phyloP scores from a whole-genome alignment of 2,888 invertebrate genomes.

The Parnassius smintheus region DNA sequence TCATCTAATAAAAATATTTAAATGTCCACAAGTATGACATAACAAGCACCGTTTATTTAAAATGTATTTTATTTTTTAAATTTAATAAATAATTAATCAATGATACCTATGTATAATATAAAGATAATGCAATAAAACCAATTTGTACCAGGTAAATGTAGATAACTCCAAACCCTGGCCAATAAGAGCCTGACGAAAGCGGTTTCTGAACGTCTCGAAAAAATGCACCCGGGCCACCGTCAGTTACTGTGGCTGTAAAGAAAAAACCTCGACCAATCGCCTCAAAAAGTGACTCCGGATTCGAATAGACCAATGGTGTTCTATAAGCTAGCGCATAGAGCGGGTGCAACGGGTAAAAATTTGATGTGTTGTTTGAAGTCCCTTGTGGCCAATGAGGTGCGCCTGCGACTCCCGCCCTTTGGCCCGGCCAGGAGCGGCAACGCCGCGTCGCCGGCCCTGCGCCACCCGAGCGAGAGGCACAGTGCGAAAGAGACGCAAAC shows the following conservation, averaged over 20 bases:
- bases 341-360: slow-evolving; percentile 36
- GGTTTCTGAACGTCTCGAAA: slow-evolving; percentile 21
- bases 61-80: too few relatives aligned
- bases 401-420: slow-evolving; percentile 37
- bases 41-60: too few relatives aligned
- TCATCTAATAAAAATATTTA: too few relatives aligned
- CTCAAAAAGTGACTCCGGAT: slow-evolving; percentile 35
- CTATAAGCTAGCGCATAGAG: slow-evolving; percentile 40
- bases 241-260: slow-evolving; percentile 24
- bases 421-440: slow-evolving; percentile 26
- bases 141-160: slow-evolving; percentile 21
- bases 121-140: slow-evolving; percentile 13
- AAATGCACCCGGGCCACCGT: slow-evolving; percentile 32
- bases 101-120: slow-evolving; percentile 4
- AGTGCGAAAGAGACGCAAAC: slow-evolving; percentile 15
- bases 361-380: slow-evolving; percentile 36
- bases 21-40: too few relatives aligned
- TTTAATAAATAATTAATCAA: neutral
- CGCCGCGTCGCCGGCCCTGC: slow-evolving; percentile 23
- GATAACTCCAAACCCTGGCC: slow-evolving; percentile 19
- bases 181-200: slow-evolving; percentile 25
- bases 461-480: slow-evolving; percentile 23
- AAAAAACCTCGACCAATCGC: slow-evolving; percentile 33
- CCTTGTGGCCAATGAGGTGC: slow-evolving; percentile 35
- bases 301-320: slow-evolving; percentile 50